Evolutionary conservation across 2,113 vertebrate genomes (phyloP), one percentile per base, ranked within the genome.

Genomic region (Seriola aureovittata): DNA sequence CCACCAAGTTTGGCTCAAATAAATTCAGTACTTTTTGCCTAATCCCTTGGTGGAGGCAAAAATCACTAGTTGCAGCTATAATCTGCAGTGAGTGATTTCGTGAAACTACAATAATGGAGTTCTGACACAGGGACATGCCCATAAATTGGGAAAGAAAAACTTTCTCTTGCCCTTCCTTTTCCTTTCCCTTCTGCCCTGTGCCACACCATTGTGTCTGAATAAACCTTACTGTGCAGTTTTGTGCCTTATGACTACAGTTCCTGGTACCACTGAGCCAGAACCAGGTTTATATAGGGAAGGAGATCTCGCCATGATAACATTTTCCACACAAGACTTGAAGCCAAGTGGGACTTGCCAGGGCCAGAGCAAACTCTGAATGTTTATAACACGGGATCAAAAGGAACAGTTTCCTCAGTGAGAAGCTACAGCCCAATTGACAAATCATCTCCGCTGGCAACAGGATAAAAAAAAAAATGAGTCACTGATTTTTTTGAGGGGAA

Each of bases 311-410:
- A 38, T 19, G 81, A 89, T 88, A 80, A 86, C 71, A 78, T 82
- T 86, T 88, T 88, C 78, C 85, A 86, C 75, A 76, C 60, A 32
- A 21, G 46, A 44, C n/a, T 50, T 23, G 36, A 55, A 64, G 80
- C 75, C 81, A 82, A 72, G 59, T 78, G 54, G 78, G 75, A 78
- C 75, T 71, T 42, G 17, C 32, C 60, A 23, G 52, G 29, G 73
- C 81, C 76, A 85, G 86, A 87, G 74, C 42, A 70, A 87, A 77
- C 81, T 68, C 29, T 34, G 44, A 80, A 76, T 86, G 78, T 89
- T 82, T 85, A 81, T 34, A 84, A 54, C 23, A 14, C 60, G 44
- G 77, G 57, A 89, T 84, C 71, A 88, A 83, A 84, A 71, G 71
- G 13, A 57, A 48, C 23, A 3, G 48, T 71, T 78, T 81, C 50